Evolutionary conservation across 2,113 vertebrate genomes (phyloP).

Genomic region (Acanthochromis polyacanthus): DNA sequence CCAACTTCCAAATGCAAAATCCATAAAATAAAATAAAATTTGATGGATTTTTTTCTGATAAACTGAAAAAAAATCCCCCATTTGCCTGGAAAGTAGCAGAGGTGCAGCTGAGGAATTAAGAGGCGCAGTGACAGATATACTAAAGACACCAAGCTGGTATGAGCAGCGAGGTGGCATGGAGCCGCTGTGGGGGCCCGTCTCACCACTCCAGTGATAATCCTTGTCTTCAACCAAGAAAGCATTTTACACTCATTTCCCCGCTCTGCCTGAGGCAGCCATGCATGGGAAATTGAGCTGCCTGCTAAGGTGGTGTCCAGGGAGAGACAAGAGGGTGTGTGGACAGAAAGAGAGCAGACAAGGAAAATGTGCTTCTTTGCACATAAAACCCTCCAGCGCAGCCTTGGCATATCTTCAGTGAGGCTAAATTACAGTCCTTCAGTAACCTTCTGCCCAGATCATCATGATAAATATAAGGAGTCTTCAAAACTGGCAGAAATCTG

Average conservation of each 20-base stretch:
- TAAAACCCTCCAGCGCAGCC: constrained; percentile 12
- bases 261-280: constrained; percentile 59
- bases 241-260: constrained; percentile 65
- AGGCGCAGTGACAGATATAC: constrained; percentile 29
- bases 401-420: constrained; percentile 17
- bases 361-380: constrained; percentile 35
- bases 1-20: not conserved
- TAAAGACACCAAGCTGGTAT: constrained; percentile 27
- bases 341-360: constrained; percentile 29
- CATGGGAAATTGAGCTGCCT: constrained; percentile 62
- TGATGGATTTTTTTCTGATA: not conserved
- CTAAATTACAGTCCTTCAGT: constrained; percentile 29
- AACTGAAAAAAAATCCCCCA: not conserved
- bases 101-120: constrained; percentile 4
- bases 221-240: constrained; percentile 59
- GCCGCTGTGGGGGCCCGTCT: constrained; percentile 31
- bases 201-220: constrained; percentile 56
- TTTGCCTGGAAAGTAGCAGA: not conserved
- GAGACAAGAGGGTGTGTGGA: constrained; percentile 48
- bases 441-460: constrained; percentile 25
- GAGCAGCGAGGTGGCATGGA: constrained; percentile 50
- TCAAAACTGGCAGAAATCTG: not conserved
- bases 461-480: constrained; percentile 22
- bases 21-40: not conserved
- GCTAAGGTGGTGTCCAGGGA: constrained; percentile 48